Conservation (phyloP, 2,888 invertebrate species). For the Sphaerophoria rueppellii region DNA sequence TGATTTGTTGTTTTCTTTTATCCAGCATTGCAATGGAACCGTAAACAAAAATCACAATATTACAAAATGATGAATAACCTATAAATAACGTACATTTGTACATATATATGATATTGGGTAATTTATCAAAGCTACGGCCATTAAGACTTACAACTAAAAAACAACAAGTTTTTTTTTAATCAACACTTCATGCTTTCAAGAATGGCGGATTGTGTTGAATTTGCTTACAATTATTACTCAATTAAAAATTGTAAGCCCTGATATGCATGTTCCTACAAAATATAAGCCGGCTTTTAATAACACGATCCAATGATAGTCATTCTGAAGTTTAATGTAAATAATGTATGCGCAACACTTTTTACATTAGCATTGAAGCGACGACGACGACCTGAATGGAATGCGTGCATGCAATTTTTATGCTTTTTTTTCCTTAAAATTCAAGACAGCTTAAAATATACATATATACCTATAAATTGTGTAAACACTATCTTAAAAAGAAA, state of each 20-base stretch:
- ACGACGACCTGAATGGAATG: constrained; percentile 10
- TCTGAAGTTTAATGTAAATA: constrained; percentile 1
- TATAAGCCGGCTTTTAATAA: constrained; percentile 10
- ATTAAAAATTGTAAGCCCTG: too few relatives aligned
- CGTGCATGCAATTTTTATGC: background rate
- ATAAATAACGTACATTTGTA: background rate
- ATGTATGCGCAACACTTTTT: background rate
- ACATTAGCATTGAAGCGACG: constrained; percentile 19
- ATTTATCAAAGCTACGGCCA: background rate
- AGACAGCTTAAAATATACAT: background rate
- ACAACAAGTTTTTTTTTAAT: background rate
- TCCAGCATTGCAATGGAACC: constrained; percentile 30
- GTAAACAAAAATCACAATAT: constrained; percentile 52
- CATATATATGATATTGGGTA: too few relatives aligned
- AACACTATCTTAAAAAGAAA: constrained; percentile 21
- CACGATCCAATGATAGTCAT: background rate
- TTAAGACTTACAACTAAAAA: background rate
- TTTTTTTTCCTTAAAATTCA: background rate
- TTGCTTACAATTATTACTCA: background rate
- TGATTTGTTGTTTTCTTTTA: constrained; percentile 20
- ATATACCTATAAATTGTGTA: background rate
- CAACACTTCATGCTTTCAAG: background rate
- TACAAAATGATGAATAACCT: constrained; percentile 43
- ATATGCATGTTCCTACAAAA: too few relatives aligned
- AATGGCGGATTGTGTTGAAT: background rate